These are phyloP conservation scores for Leptothorax acervorum DNA, from an alignment of 2,888 invertebrate genomes.

Conservation along the genomic window DNA sequence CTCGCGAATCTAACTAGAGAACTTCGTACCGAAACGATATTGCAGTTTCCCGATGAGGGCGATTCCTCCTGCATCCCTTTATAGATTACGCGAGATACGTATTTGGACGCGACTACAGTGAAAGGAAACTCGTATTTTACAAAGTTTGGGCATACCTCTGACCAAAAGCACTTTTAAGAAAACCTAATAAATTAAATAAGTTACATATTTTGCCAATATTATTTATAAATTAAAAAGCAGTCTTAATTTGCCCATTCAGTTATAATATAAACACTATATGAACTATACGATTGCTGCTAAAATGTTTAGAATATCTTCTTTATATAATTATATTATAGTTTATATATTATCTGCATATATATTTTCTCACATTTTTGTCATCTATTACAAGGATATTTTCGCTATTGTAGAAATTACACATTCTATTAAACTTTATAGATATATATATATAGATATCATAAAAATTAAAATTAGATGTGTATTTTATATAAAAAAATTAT, in stretches of 20 bases:
- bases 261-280: no score
- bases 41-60: conserved; percentile 36
- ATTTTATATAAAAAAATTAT: no score
- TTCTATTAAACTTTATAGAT: no score
- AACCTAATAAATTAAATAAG: neutral
- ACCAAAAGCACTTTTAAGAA: neutral
- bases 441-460: no score
- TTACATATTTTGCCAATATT: neutral
- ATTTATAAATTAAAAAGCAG: neutral
- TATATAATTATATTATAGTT: no score
- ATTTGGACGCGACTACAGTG: conserved; percentile 1
- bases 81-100: conserved; percentile 38
- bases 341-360: no score
- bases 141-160: neutral
- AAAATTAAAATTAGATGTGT: no score
- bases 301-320: no score
- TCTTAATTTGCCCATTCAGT: neutral
- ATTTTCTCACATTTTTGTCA: no score
- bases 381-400: no score
- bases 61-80: conserved; percentile 21
- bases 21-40: conserved; percentile 50
- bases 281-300: no score
- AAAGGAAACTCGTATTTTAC: neutral
- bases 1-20: conserved; percentile 49
- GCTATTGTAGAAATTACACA: no score